Evolutionary conservation across 1,140 invertebrate genomes (phyloP).

Genomic region (Antheraea pernyi): DNA sequence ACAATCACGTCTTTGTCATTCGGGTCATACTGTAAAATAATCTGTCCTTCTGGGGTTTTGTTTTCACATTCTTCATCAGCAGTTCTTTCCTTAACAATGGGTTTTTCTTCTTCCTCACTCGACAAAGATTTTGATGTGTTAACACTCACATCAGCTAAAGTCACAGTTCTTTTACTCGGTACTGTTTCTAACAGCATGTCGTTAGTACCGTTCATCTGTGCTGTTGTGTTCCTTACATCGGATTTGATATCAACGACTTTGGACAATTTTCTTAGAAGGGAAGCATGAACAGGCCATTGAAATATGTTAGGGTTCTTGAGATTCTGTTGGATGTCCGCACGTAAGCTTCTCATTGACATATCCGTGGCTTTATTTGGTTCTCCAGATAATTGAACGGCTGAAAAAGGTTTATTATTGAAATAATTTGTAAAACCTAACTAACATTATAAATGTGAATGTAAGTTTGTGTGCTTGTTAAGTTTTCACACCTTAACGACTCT

Average conservation of each 20-base stretch:
- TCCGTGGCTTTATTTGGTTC: slow-evolving; percentile 71
- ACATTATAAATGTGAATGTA: no score
- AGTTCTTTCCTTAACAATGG: slow-evolving; percentile 29
- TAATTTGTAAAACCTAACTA: no score
- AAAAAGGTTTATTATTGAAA: no score
- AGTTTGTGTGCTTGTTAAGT: no score
- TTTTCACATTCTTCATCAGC: slow-evolving; percentile 1
- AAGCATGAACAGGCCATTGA: slow-evolving; percentile 68
- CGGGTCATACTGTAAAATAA: slow-evolving; percentile 28
- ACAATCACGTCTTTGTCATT: slow-evolving; percentile 50
- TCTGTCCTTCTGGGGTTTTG: slow-evolving; percentile 22
- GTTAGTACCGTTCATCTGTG: slow-evolving; percentile 64
- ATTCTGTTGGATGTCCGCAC: slow-evolving; percentile 59
- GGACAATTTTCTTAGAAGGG: slow-evolving; percentile 61
- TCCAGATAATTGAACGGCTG: slow-evolving; percentile 63
- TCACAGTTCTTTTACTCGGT: slow-evolving; percentile 44
- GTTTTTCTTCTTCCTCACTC: slow-evolving; percentile 48
- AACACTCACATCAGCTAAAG: slow-evolving; percentile 63
- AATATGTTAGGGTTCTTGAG: slow-evolving; percentile 49
- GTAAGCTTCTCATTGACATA: slow-evolving; percentile 63
- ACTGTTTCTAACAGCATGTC: slow-evolving; percentile 46
- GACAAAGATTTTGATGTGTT: slow-evolving; percentile 63
- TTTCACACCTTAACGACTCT: no score
- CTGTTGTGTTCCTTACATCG: slow-evolving; percentile 41
- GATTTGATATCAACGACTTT: slow-evolving; percentile 72